These are phyloP conservation scores for Ascidia mentula DNA, from an alignment of 23 tunicate genomes.

Conservation along the genomic window DNA sequence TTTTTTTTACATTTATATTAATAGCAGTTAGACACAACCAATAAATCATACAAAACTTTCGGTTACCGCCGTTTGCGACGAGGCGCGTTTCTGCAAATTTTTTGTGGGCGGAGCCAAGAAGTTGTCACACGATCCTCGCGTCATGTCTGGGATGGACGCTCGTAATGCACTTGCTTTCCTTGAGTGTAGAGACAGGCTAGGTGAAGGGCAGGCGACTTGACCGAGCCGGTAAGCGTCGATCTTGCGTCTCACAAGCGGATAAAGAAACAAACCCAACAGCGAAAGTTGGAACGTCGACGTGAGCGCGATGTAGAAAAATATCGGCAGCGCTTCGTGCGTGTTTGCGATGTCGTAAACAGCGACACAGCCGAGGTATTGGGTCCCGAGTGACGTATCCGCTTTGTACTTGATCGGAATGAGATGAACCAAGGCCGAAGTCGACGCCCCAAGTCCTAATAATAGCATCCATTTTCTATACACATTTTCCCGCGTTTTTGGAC, in stretches of 20 bases:
- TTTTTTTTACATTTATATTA: too few species aligned
- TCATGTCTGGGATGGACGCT: not conserved
- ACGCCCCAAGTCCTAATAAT: slow-evolving; percentile 27
- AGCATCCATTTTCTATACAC: slow-evolving; percentile 55
- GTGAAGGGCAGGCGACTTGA: not conserved
- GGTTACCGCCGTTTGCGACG: not conserved
- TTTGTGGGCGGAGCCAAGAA: not conserved
- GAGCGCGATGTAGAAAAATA: slow-evolving; percentile 50
- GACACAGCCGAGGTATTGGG: slow-evolving; percentile 53
- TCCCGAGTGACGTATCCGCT: slow-evolving; percentile 15
- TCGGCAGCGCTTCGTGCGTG: slow-evolving; percentile 53
- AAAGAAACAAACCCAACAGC: slow-evolving; percentile 45
- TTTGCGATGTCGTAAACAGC: slow-evolving; percentile 48
- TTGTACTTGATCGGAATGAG: slow-evolving; percentile 53
- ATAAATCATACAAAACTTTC: too few species aligned
- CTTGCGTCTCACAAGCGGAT: slow-evolving; percentile 57
- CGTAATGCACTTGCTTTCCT: not conserved
- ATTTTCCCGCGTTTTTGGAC: not conserved
- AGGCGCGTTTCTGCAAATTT: not conserved
- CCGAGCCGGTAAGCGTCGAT: slow-evolving; percentile 25
- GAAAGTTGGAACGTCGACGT: slow-evolving; percentile 53
- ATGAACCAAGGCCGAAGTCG: slow-evolving; percentile 39
- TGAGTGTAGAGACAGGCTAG: not conserved
- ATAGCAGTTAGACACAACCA: too few species aligned
- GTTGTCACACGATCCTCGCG: not conserved